phyloP scores from a whole-genome alignment of 1,140 invertebrate species.

The Acromyrmex echinatior region DNA sequence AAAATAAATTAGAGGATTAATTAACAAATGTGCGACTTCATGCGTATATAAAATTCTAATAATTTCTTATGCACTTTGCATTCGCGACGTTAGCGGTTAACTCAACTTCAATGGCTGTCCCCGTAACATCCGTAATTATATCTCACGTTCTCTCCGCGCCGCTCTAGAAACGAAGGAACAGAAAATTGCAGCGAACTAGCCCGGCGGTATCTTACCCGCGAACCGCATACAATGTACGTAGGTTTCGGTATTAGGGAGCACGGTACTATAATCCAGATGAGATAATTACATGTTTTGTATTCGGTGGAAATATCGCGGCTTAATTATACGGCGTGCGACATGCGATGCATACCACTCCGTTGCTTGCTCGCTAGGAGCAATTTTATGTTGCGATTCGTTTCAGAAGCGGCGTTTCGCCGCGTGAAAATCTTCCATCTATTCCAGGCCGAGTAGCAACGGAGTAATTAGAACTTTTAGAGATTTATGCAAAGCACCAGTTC shows the following conservation, averaged over 20 bases:
- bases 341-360: conserved; percentile 45
- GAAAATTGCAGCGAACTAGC: conserved; percentile 30
- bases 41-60: background rate
- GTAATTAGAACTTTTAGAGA: conserved; percentile 26
- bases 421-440: conserved; percentile 23
- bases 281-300: conserved; percentile 62
- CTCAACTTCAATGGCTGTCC: conserved; percentile 22
- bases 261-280: conserved; percentile 55
- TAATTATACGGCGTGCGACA: conserved; percentile 56
- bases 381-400: conserved; percentile 32
- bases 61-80: background rate
- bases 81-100: background rate
- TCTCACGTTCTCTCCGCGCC: background rate
- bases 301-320: conserved; percentile 58
- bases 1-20: conserved; percentile 19
- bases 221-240: conserved; percentile 26
- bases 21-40: conserved; percentile 1
- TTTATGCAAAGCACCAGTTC: background rate
- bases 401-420: background rate
- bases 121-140: conserved; percentile 45
- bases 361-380: conserved; percentile 30
- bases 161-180: conserved; percentile 38
- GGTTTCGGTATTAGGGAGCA: conserved; percentile 51
- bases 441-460: background rate
- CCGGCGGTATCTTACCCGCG: background rate